Evolutionary conservation across 2,113 vertebrate species (phyloP).

Genomic region (Scytalopus superciliaris): DNA sequence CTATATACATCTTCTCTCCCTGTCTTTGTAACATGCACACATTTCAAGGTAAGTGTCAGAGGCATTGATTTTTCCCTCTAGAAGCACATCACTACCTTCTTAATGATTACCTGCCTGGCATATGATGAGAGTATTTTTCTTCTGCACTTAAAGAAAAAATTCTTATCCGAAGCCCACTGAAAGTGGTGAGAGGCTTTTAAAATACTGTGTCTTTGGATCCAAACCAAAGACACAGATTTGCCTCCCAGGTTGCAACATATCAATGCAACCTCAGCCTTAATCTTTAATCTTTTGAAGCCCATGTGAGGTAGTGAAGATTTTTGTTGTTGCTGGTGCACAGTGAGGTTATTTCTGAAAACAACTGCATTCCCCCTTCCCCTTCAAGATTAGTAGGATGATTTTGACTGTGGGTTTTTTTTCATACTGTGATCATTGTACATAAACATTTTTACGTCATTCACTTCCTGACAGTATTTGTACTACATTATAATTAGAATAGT

Average conservation of each 20-base stretch:
- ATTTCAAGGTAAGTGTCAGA: background rate
- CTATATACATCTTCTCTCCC: background rate
- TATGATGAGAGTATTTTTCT: slow-evolving; percentile 1
- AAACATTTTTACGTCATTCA: background rate
- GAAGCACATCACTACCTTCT: slow-evolving; percentile 6
- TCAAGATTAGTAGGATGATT: background rate
- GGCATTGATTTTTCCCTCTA: slow-evolving; percentile 29
- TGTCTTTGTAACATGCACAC: background rate
- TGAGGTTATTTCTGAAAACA: background rate
- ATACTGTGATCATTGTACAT: background rate
- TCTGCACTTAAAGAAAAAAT: background rate
- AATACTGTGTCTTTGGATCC: background rate
- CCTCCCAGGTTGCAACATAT: background rate
- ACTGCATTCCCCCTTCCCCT: background rate
- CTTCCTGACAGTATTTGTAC: background rate
- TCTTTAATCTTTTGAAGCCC: background rate
- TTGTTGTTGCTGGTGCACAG: background rate
- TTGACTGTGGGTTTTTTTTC: background rate
- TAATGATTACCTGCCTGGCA: slow-evolving; percentile 12
- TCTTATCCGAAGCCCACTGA: background rate
- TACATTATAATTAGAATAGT: background rate
- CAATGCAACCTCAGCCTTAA: background rate
- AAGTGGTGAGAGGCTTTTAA: background rate
- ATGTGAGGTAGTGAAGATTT: background rate
- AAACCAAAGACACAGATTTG: background rate